Percentiles rank a stretch among this genome's conserved stretches.
phyloP scores from a whole-genome alignment of 2,797 vertebrate genomes.

The Melanotaenia boesemani region DNA sequence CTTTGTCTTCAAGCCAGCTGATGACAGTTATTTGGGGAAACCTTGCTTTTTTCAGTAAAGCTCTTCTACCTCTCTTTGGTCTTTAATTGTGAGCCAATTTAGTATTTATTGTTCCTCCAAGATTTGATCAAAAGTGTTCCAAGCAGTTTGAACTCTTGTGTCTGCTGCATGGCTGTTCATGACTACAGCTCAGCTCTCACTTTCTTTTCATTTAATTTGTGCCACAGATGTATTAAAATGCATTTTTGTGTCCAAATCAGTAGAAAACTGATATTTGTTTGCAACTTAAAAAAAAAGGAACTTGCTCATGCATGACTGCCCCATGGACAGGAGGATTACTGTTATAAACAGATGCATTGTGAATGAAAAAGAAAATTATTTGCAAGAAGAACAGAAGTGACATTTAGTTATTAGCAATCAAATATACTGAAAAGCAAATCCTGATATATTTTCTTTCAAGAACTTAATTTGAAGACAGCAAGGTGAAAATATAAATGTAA shows the following conservation, averaged over 20 bases:
- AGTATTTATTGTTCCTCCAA: slow-evolving; percentile 22
- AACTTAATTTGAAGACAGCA: slow-evolving; percentile 30
- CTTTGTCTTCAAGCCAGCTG: slow-evolving; percentile 6
- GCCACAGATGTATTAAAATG: slow-evolving; percentile 1
- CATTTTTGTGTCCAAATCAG: slow-evolving; percentile 9
- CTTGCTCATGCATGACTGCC: slow-evolving; percentile 6
- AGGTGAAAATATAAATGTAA: slow-evolving; percentile 49
- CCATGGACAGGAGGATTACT: slow-evolving; percentile 12
- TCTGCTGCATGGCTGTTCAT: not conserved
- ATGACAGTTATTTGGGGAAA: slow-evolving; percentile 8
- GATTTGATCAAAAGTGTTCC: slow-evolving; percentile 40
- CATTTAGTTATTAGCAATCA: slow-evolving; percentile 60
- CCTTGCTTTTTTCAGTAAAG: slow-evolving; percentile 8
- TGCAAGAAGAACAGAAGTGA: slow-evolving; percentile 44
- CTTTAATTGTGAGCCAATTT: slow-evolving; percentile 25
- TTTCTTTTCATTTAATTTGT: slow-evolving; percentile 3
- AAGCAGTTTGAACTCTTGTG: slow-evolving; percentile 11
- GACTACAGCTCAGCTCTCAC: not conserved
- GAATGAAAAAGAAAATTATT: slow-evolving; percentile 34
- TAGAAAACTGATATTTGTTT: slow-evolving; percentile 18
- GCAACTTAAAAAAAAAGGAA: slow-evolving; percentile 10
- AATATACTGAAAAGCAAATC: slow-evolving; percentile 43
- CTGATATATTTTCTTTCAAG: slow-evolving; percentile 33
- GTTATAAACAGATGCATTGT: slow-evolving; percentile 32
- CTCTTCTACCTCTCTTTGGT: slow-evolving; percentile 11